Evolutionary conservation across 2,888 invertebrate genomes (phyloP), one percentile per base, ranked within the genome.

Genomic region (Vannuccia rotundouncinata): DNA sequence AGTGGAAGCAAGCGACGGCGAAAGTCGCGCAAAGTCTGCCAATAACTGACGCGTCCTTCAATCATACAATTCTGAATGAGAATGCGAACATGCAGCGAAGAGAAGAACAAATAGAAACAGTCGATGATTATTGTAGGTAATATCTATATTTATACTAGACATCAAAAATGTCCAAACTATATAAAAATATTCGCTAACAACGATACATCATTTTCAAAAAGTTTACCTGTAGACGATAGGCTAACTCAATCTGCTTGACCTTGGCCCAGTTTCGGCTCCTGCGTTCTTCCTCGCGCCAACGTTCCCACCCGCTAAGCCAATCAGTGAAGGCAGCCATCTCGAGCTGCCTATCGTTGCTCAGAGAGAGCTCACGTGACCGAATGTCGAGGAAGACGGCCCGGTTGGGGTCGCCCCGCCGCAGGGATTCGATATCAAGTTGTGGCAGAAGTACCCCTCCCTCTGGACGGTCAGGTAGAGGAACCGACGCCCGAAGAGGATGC

Each of bases 311-410:
- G 10, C 10, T n/a, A 5, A 74, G 74, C 25, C 25, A 74, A n/a
- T 5, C 74, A 5, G 74, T 28, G 28, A 13, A 74, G 25, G 25
- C 25, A 5, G 74, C 74, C 74, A 74, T 74, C 28, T 28, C 25
- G 10, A 17, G 10, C 45, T 45, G 45, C 17, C 45, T 45, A 17
- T n/a, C 74, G 25, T n/a, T n/a, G 74, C 25, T 28, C 25, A 10
- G 10, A 5, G n/a, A 5, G 10, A 10, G 10, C 28, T 74, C 74
- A 5, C 28, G 25, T n/a, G 28, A 5, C 28, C n/a, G 74, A 5
- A 74, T 5, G n/a, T 74, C 74, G 74, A 28, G 25, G 28, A 74
- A 74, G 74, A 75, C 75, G 1, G 75, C 75, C 0, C 75, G 75
- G 25, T 28, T n/a, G 1, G 75, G 75, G 25, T 75, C 75, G 25